Conservation (phyloP, 2,888 invertebrate genomes). For the Fragum whitleyi region DNA sequence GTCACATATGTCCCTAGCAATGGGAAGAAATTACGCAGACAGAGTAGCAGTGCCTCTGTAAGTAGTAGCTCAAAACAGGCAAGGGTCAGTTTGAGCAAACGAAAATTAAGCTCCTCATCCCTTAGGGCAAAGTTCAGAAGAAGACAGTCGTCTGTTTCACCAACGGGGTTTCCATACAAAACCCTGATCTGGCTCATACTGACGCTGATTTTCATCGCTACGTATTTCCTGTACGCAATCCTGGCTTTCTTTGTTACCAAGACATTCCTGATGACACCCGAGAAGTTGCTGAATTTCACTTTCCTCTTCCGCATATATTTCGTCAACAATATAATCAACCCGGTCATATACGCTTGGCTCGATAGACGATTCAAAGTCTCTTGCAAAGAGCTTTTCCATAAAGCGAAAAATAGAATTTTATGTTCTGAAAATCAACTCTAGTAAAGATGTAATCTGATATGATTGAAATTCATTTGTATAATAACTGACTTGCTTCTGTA, state of each 20-base stretch:
- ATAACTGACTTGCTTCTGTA: too few relatives aligned
- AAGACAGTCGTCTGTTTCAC: constrained; percentile 34
- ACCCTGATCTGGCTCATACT: constrained; percentile 60
- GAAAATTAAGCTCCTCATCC: constrained; percentile 28
- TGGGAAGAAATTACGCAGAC: not conserved
- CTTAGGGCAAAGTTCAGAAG: constrained; percentile 26
- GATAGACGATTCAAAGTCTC: constrained; percentile 51
- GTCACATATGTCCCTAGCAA: not conserved
- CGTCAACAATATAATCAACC: constrained; percentile 56
- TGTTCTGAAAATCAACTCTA: not conserved
- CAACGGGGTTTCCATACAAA: constrained; percentile 46
- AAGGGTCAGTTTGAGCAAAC: constrained; percentile 26
- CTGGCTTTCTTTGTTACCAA: constrained; percentile 36
- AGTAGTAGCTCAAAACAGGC: constrained; percentile 8
- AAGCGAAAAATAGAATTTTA: not conserved
- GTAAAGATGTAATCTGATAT: too few relatives aligned
- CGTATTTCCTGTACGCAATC: constrained; percentile 47
- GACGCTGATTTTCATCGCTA: constrained; percentile 55
- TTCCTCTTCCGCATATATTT: constrained; percentile 49
- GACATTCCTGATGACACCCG: constrained; percentile 23
- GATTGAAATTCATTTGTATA: too few relatives aligned
- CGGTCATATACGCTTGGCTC: constrained; percentile 44
- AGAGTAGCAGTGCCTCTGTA: not conserved
- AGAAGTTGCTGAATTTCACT: constrained; percentile 18
- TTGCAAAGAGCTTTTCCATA: constrained; percentile 19